Evolutionary conservation across 2,888 invertebrate species (phyloP), one percentile per base, ranked within the genome.

Genomic region (Lasioglossum oenotherae): DNA sequence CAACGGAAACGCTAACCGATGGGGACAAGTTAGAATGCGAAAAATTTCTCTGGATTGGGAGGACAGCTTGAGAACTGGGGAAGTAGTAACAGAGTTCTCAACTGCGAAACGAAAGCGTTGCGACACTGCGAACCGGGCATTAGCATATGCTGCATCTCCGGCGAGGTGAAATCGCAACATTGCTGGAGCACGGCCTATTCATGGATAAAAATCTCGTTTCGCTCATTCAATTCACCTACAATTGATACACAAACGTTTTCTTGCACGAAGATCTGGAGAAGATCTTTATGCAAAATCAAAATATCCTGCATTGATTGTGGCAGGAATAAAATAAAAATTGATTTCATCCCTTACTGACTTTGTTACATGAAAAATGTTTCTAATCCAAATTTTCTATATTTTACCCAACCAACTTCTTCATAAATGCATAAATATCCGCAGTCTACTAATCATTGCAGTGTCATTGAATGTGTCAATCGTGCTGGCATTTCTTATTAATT

Each of bases 71-170:
- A 60, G 27, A 60, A 60, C 60, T 27, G 44, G 23, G 53, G 53
- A 78, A 44, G 69, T 23, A 5, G n/a, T 6, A 27, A 35, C 31
- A 35, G 14, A 14, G 53, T 74, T 69, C 46, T 76, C 35, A 19
- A 31, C 23, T 35, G 10, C 46, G 77, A 74, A 19, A 67, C 41
- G 77, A 74, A 19, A 67, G 53, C 78, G 44, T 88, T 83, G 79
- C 46, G 16, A 71, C 71, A 74, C 35, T 67, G 23, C n/a, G 71
- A 64, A 57, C 64, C 14, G 3, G 64, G 31, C 53, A 53, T 57
- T 78, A 67, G 69, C 57, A 69, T 78, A 27, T 53, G 41, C 57
- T 23, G 12, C 35, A 27, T 27, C 31, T 19, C 19, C 35, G 8
- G 0, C 44, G 12, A 46, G 27, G 73, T 73, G 73, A 73, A 73